A percentile compares a stretch with the other conserved stretches of the same genome.
Conservation (phyloP, 64 coral and sea anemone species). For the Montipora foliosa region DNA sequence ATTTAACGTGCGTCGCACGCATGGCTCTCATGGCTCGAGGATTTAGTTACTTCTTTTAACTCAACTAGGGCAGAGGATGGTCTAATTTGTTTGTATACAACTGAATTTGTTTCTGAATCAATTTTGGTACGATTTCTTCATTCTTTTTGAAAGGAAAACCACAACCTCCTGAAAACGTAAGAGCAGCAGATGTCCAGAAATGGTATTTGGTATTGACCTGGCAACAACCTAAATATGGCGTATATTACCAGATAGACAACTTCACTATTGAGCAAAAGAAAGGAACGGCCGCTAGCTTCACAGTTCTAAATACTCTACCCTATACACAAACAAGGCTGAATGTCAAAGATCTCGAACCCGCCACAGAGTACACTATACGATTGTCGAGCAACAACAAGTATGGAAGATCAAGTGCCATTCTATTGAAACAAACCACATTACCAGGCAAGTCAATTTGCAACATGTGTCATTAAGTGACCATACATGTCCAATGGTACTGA, state of each 20-base stretch:
- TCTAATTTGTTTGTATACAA: too few species aligned
- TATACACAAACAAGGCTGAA: slow-evolving; percentile 9
- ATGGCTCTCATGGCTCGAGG: too few species aligned
- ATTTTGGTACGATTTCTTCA: too few species aligned
- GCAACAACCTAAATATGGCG: not conserved
- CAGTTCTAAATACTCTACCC: not conserved
- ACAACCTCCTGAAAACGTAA: not conserved
- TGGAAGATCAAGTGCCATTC: slow-evolving; percentile 4
- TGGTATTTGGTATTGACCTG: not conserved
- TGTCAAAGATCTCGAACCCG: too few species aligned
- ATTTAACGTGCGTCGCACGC: too few species aligned
- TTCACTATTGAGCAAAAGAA: not conserved
- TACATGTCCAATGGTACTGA: too few species aligned
- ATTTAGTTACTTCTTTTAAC: not conserved
- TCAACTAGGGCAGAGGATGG: too few species aligned
- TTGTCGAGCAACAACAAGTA: slow-evolving; percentile 21
- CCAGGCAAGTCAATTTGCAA: not conserved
- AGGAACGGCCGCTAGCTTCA: not conserved
- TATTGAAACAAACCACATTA: not conserved
- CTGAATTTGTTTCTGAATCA: too few species aligned
- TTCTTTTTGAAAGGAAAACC: not conserved
- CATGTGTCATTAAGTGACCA: too few species aligned
- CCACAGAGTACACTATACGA: not conserved
- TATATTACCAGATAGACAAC: not conserved
- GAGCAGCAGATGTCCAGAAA: not conserved